Evolutionary conservation across 1,140 invertebrate species (phyloP), one percentile per base, ranked within the genome.

Genomic region (Calephelis nemesis): DNA sequence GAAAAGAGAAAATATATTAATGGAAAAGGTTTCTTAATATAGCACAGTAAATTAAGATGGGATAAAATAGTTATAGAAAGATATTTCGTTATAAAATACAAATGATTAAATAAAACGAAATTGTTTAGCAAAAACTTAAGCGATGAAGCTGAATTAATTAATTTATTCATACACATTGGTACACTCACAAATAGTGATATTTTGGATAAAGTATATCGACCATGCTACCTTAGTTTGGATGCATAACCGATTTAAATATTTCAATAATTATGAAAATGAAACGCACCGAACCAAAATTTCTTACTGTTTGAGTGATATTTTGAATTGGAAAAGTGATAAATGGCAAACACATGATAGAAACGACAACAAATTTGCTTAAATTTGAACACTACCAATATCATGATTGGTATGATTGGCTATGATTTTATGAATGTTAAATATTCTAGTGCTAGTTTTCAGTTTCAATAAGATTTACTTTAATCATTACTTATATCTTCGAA

Each of bases 1-100:
- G 74, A 84, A 79, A 83, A 82, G 74, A 78, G 79, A 75, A 79
- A 79, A 65, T 70, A 58, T 60, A 8, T 60, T 60, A 39, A 60
- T 60, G 54, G 54, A 42, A 40, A 4, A 39, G 54, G 30, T 30
- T 30, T 30, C 12, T 60, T 7, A 60, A 19, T 7, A 19, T 60
- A 60, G 65, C 52, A 45, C 60, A 42, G 42, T 67, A 40, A 67
- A 67, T 42, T 0, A 65, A 65, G 15, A 42, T 30, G 47, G 63
- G 30, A 54, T 19, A 39, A 67, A 67, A 67, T 11, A 67, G 50
- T 40, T 11, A 42, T n/a, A 72, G n/a, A 42, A 52, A 69, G 30
- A 42, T 58, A 58, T 65, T 50, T 72, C 65, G 65, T 60, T 48
- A 40, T 54, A 67, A 64, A 68, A 66, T 65, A 62, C 50, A 39